Base-by-base conservation (phyloP, 2,113 vertebrate species). In the Anoplopoma fimbria region DNA sequence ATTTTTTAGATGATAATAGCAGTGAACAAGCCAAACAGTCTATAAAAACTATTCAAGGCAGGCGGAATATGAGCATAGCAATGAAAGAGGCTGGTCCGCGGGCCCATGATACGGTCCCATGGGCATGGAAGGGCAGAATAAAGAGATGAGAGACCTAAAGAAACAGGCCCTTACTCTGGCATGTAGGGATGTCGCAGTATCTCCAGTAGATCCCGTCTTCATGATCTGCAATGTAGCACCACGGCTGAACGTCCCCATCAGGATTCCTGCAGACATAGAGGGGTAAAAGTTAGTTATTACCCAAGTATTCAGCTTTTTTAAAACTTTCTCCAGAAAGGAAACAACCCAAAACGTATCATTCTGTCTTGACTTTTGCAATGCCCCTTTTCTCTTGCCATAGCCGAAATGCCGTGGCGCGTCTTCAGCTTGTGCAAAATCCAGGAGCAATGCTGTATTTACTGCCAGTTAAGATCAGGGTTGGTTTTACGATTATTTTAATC, bases 181-280 rank as follows among this genome's bases (percentile, higher is more conserved):
- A 99, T 17, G 96, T 95, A 0, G 97, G 96, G 83, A 99, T 98
- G 91, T 99, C 97, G 62, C 98, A 99, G 94, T 97, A 98, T 84
- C 97, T 97, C 98, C 98, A 99, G 91, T 99, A 99, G 87, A 97
- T 96, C 3, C 97, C 96, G 0, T 99, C 98, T 53, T 99, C 98
- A 0, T 97, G 95, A 70, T 99, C 97, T 0, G 97, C 95, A 75
- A 98, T 97, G 51, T 99, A 99, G 91, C 98, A 99, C 98, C 98
- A 99, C 0, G 98, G 98, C 89, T 97, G 98, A 77, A 99, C 97
- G 6, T 99, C 98, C 45, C 97, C 97, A 58, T 99, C 98, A 0
- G 98, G 98, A 80, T 99, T 99, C 90, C 98, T 99, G 93, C 75
- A 74, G 90, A 81, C 38, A 72, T 34, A 89, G 1, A 38, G 21